phyloP scores from a whole-genome alignment of 2,797 vertebrate species.

The Falco columbarius region DNA sequence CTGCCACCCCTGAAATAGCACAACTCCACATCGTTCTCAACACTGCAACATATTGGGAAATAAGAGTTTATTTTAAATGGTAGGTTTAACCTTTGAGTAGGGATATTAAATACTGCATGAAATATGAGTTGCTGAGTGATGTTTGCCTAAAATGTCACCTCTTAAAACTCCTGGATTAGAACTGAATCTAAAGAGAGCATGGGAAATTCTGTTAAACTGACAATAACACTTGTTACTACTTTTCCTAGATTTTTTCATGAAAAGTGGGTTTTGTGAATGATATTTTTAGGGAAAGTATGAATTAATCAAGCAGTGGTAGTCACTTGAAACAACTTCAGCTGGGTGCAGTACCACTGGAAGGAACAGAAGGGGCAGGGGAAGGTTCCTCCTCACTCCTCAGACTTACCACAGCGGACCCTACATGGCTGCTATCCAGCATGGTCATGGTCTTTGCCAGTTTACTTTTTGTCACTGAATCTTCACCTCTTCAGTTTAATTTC shows the following conservation, averaged over 20 bases:
- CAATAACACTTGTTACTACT: not conserved
- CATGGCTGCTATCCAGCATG: not conserved
- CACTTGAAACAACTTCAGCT: not conserved
- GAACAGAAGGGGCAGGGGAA: not conserved
- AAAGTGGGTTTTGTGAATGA: not conserved
- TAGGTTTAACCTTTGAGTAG: not conserved
- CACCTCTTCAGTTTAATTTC: not conserved
- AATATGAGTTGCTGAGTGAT: not conserved
- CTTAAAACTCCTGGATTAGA: not conserved
- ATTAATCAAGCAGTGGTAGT: not conserved
- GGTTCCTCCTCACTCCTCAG: not conserved
- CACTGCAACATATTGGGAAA: not conserved
- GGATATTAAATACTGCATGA: not conserved
- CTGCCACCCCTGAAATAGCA: not conserved
- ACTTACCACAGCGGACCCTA: not conserved
- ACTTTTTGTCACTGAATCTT: not conserved
- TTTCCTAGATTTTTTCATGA: not conserved
- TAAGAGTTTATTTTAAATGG: not conserved
- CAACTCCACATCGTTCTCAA: not conserved
- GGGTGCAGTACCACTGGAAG: not conserved
- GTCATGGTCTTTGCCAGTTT: not conserved
- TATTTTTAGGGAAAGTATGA: not conserved
- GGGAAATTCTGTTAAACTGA: not conserved
- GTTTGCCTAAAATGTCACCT: slow-evolving; percentile 28
- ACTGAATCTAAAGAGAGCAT: not conserved